Evolutionary conservation across 2,888 invertebrate genomes (phyloP).

Genomic region (Luffia ferchaultella): DNA sequence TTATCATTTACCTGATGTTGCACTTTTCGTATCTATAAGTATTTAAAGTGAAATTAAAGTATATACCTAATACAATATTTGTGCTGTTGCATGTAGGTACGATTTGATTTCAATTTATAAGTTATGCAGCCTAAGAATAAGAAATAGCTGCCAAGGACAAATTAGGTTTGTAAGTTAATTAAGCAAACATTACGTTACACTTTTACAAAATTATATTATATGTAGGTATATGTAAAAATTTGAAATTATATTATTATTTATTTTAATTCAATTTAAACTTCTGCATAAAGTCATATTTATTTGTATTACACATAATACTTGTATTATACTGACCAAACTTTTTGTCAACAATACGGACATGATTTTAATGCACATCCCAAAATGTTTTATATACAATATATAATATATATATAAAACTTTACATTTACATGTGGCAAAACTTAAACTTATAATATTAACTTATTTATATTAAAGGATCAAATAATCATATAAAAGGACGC

Average conservation of each 20-base stretch:
- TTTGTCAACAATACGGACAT: constrained; percentile 6
- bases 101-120: background rate
- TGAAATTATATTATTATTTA: no score
- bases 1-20: no score
- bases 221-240: no score
- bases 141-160: background rate
- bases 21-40: no score
- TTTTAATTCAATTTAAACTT: no score
- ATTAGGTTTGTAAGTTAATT: background rate
- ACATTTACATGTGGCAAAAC: background rate
- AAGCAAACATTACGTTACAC: background rate
- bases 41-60: no score
- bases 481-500: background rate
- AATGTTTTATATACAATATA: background rate
- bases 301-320: background rate
- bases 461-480: background rate
- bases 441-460: background rate
- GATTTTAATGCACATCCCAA: constrained; percentile 2
- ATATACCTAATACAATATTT: no score
- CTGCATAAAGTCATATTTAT: no score
- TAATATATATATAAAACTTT: background rate
- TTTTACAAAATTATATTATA: background rate
- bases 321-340: background rate
- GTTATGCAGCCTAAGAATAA: background rate
- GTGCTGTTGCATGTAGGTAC: no score